A percentile compares a stretch with the other conserved stretches of the same genome.
Evolutionary conservation across 2,888 invertebrate genomes (phyloP).

Genomic region (Conus canariensis): DNA sequence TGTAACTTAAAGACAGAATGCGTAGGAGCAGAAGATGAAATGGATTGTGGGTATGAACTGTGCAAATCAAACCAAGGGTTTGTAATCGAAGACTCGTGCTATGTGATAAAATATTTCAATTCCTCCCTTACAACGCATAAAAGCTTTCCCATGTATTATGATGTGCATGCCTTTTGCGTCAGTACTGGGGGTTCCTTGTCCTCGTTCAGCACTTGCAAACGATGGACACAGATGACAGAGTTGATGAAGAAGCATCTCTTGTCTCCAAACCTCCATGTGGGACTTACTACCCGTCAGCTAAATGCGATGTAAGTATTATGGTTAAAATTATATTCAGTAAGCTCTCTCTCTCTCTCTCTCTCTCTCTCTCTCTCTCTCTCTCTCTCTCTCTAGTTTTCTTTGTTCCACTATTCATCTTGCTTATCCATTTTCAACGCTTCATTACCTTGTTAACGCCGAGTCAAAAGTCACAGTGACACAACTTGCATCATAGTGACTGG

Average conservation of each 20-base stretch:
- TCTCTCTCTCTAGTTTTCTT: too few relatives aligned
- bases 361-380: too few relatives aligned
- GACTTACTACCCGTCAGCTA: not conserved
- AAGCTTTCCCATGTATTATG: not conserved
- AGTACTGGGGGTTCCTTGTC: not conserved
- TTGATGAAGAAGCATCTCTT: not conserved
- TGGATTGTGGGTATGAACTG: not conserved
- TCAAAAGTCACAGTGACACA: too few relatives aligned
- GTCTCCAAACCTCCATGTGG: not conserved
- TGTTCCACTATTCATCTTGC: not conserved
- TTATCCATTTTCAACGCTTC: too few relatives aligned
- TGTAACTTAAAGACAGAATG: slow-evolving; percentile 21
- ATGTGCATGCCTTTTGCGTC: not conserved
- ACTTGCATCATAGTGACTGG: too few relatives aligned
- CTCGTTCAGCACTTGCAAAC: not conserved
- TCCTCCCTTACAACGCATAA: too few relatives aligned
- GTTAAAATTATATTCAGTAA: too few relatives aligned
- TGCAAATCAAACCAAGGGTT: not conserved
- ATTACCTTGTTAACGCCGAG: too few relatives aligned
- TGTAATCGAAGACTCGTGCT: not conserved
- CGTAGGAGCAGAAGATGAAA: not conserved
- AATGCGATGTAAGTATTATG: not conserved
- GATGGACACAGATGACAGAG: not conserved
- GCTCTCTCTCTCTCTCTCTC: too few relatives aligned
- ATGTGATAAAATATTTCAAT: not conserved